These are phyloP conservation scores for Amphipoea oculea DNA, from an alignment of 2,888 invertebrate species.

Conservation along the genomic window DNA sequence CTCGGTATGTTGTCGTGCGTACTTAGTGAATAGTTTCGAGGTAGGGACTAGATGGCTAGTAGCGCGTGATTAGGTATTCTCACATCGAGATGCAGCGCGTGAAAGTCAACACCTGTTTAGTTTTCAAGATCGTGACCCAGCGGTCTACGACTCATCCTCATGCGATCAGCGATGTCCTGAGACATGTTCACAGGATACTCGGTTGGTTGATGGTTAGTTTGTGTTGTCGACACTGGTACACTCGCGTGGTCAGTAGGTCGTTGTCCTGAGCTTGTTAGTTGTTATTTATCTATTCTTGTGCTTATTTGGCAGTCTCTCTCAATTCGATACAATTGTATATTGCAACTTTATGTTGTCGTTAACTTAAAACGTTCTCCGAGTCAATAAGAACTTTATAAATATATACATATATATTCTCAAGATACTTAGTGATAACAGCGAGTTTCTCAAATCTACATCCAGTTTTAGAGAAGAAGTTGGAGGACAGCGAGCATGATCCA, in stretches of 20 bases:
- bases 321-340: background rate
- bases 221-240: background rate
- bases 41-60: background rate
- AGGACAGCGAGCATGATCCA: background rate
- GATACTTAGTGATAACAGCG: background rate
- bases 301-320: background rate
- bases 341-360: background rate
- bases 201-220: background rate
- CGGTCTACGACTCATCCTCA: background rate
- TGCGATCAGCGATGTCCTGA: background rate
- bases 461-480: background rate
- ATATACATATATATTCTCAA: background rate
- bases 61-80: background rate
- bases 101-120: slow-evolving; percentile 14
- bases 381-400: background rate
- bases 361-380: background rate
- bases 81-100: background rate
- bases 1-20: background rate
- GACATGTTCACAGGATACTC: background rate
- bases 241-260: background rate
- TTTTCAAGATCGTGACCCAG: slow-evolving; percentile 11
- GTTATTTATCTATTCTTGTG: background rate
- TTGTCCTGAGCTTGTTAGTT: background rate
- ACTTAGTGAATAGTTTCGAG: background rate
- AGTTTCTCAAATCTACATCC: slow-evolving; percentile 1